Percentiles rank a stretch among this genome's conserved stretches.
These are phyloP conservation scores for Aptenodytes forsteri DNA, from an alignment of 2,113 vertebrate species.

Conservation along the genomic window DNA sequence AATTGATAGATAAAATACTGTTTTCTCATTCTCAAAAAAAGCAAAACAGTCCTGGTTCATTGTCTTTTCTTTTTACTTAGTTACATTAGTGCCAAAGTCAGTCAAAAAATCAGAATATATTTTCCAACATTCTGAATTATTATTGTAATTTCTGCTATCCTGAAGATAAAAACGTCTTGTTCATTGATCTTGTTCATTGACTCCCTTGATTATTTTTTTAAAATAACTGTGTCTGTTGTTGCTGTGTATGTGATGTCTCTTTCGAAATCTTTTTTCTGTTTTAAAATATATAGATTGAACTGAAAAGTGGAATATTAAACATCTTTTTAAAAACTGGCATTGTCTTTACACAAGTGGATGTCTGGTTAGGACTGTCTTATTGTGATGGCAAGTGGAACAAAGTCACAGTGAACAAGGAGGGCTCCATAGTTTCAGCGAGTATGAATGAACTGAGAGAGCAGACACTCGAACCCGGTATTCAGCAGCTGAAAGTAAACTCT, in stretches of 20 bases:
- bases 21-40: slow-evolving; percentile 66
- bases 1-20: slow-evolving; percentile 50
- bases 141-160: background rate
- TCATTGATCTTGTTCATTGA: background rate
- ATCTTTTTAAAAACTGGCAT: slow-evolving; percentile 75
- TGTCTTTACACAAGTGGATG: slow-evolving; percentile 73
- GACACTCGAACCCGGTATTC: background rate
- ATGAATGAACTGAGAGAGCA: slow-evolving; percentile 78
- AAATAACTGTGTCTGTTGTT: background rate
- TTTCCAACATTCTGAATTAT: background rate
- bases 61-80: background rate
- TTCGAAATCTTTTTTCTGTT: slow-evolving; percentile 16
- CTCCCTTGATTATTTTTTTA: background rate
- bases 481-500: slow-evolving; percentile 77
- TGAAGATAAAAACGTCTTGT: background rate
- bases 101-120: background rate
- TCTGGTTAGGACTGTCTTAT: slow-evolving; percentile 86
- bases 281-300: slow-evolving; percentile 77
- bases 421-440: slow-evolving; percentile 65
- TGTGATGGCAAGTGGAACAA: slow-evolving; percentile 89
- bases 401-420: slow-evolving; percentile 76
- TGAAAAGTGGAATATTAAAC: slow-evolving; percentile 83
- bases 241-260: background rate
- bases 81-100: background rate
- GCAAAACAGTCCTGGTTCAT: slow-evolving; percentile 13